These are phyloP conservation scores for Chionodraco myersi DNA, from an alignment of 2,113 vertebrate species.

Conservation along the genomic window DNA sequence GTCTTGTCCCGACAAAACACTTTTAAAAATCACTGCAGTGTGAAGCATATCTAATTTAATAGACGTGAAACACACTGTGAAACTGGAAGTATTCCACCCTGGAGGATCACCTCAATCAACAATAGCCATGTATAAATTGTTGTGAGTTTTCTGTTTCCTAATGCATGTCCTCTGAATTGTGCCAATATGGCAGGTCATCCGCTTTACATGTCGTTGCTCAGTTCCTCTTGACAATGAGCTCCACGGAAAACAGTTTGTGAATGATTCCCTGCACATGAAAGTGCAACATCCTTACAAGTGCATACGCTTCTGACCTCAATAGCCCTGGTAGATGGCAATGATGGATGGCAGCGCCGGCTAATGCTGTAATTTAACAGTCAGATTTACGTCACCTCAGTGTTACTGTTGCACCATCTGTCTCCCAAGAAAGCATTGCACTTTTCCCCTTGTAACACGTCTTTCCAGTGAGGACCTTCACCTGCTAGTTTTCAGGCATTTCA, in stretches of 20 bases:
- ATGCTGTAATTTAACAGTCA: constrained; percentile 20
- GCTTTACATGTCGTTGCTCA: background rate
- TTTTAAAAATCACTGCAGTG: background rate
- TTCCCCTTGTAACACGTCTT: background rate
- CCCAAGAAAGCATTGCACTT: background rate
- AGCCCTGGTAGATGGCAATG: background rate
- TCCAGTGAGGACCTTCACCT: constrained; percentile 14
- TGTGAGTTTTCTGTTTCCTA: background rate
- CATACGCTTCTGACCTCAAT: background rate
- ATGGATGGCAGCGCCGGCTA: background rate
- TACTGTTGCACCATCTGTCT: constrained; percentile 8
- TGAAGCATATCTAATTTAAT: constrained; percentile 15
- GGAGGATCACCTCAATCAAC: background rate
- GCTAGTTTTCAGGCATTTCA: background rate
- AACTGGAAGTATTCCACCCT: background rate
- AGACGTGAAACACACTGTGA: background rate
- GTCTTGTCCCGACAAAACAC: background rate
- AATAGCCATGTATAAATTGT: background rate
- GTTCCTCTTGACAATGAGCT: background rate
- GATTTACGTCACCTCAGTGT: constrained; percentile 15
- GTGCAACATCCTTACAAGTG: background rate
- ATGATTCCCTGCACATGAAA: constrained; percentile 17
- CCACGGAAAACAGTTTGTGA: constrained; percentile 1
- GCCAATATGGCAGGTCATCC: background rate
- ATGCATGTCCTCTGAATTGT: background rate